Base-by-base conservation (phyloP, 2,113 vertebrate species). In the Monopterus albus region DNA sequence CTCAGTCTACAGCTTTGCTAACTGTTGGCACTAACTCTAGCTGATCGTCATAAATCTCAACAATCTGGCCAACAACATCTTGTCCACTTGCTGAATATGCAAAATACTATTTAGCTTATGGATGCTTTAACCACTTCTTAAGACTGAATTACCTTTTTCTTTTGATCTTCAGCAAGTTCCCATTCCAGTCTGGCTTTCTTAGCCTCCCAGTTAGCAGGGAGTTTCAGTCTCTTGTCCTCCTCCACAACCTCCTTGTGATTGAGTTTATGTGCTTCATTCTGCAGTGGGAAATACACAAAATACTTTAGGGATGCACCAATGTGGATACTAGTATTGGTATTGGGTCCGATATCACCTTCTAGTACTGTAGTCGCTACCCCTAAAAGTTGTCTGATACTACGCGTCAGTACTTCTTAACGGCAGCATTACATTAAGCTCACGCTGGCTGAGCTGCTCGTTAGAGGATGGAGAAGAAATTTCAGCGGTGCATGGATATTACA, bases 211-310 rank as follows among this genome's bases (percentile, higher is more conserved):
- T 99, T 99, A 0, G 95, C 21, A 0, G 97, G 98, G 5, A 99
- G 75, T 15, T 99, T 98, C 12, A 95, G 88, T 13, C 95, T 92
- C 69, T 97, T 97, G 72, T 98, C 96, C 88, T 99, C 98, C 78
- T 99, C 96, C 70, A 96, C 92, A 58, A 98, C 96, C 71, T 98
- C 97, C 15, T 96, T 95, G 60, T 96, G 95, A 76, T 99, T 99
- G 45, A 97, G 92, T 18, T 97, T 98, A 35, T 95, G 95, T 4
- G 98, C 96, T 91, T 99, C 97, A 35, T 97, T 95, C 98, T 99
- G 76, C 17, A 64, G 53, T 23, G 8, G 4, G 73, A 64, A 57
- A 76, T 2, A 47, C n/a, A n/a, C n/a, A n/a, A n/a, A n/a, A n/a
- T n/a, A n/a, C n/a, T n/a, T n/a, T n/a, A n/a, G n/a, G n/a, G n/a